These are phyloP conservation scores for Andinoacara biseriatus DNA, from an alignment of 2,113 vertebrate species.

Conservation along the genomic window DNA sequence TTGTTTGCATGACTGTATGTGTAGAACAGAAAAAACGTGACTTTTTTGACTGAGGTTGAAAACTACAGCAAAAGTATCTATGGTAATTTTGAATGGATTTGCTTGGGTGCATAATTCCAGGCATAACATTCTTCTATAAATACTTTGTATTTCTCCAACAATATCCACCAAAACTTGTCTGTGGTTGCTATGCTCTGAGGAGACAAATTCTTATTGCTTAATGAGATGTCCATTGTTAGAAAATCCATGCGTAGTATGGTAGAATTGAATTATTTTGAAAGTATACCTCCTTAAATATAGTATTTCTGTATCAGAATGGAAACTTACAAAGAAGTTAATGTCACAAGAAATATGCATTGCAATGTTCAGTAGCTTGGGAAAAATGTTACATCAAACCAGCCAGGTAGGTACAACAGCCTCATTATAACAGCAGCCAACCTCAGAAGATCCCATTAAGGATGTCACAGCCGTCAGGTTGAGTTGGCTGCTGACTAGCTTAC, in stretches of 20 bases:
- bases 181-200: background rate
- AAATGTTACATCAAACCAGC: slow-evolving; percentile 6
- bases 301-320: background rate
- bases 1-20: background rate
- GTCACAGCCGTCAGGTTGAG: slow-evolving; percentile 37
- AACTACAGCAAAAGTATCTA: background rate
- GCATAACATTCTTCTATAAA: background rate
- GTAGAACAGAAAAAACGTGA: background rate
- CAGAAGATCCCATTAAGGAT: slow-evolving; percentile 32
- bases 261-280: background rate
- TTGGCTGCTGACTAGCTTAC: slow-evolving; percentile 43
- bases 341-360: background rate
- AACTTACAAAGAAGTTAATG: background rate
- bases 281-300: background rate
- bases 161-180: background rate
- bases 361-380: background rate
- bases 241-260: background rate
- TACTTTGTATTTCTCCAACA: background rate
- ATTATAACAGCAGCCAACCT: slow-evolving; percentile 23
- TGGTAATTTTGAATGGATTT: background rate
- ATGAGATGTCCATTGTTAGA: background rate
- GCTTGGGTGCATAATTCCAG: background rate
- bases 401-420: slow-evolving; percentile 21
- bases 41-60: background rate
- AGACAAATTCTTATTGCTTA: background rate